Conservation (phyloP, 1,140 invertebrate genomes). For the Capitella teleta region DNA sequence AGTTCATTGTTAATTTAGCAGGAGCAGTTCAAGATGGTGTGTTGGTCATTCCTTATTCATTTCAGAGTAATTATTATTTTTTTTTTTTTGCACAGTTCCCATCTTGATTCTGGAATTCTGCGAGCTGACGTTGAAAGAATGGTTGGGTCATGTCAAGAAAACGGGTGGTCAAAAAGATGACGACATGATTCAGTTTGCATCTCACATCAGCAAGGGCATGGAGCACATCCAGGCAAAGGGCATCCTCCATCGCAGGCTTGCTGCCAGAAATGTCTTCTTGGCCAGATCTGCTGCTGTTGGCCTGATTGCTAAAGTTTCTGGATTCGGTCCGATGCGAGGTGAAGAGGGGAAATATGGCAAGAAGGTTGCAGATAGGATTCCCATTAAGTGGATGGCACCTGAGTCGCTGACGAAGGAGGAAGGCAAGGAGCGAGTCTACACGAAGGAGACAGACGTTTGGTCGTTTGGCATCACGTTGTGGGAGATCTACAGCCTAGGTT, state of each 20-base stretch:
- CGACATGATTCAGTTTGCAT: conserved; percentile 3
- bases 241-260: conserved; percentile 3
- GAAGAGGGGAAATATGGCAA: neutral
- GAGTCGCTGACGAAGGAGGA: conserved; percentile 1
- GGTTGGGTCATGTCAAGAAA: neutral
- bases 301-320: conserved; percentile 7
- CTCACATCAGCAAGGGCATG: neutral
- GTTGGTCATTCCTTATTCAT: neutral
- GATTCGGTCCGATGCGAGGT: conserved; percentile 8
- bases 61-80: neutral
- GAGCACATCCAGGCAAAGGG: neutral
- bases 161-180: neutral
- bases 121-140: neutral
- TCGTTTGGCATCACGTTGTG: conserved; percentile 7
- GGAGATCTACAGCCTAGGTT: conserved; percentile 13
- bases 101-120: conserved; percentile 3
- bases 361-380: conserved; percentile 4
- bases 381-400: conserved; percentile 9
- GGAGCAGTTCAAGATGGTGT: conserved; percentile 20
- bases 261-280: neutral
- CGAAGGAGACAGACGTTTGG: conserved; percentile 11
- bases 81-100: neutral
- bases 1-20: conserved; percentile 20
- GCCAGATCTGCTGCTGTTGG: neutral
- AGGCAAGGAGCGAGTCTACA: conserved; percentile 2